Conservation (phyloP, 2,888 invertebrate genomes). For the Sycophila texana region DNA sequence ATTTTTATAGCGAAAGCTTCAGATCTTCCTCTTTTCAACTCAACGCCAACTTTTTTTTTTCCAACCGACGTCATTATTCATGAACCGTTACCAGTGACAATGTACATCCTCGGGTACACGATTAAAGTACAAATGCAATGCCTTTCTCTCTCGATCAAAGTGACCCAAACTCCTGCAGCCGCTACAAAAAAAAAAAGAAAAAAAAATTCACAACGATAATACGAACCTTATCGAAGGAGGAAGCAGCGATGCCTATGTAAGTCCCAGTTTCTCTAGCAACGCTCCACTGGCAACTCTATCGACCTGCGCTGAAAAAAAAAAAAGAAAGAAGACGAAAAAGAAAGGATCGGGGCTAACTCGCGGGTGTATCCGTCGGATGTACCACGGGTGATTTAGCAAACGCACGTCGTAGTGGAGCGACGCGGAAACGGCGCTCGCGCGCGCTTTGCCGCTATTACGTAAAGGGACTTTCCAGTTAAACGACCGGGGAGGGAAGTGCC, state of each 20-base stretch:
- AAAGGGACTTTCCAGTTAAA: conserved; percentile 69
- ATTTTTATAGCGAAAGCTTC: conserved; percentile 21
- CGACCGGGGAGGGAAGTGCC: conserved; percentile 55
- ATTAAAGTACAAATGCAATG: background rate
- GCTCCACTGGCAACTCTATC: background rate
- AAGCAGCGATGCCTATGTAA: background rate
- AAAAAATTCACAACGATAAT: too few species aligned
- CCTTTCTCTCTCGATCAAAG: too few species aligned
- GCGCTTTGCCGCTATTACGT: conserved; percentile 67
- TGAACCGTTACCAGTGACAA: conserved; percentile 9
- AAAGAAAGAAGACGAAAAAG: background rate
- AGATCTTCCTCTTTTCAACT: background rate
- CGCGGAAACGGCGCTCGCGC: conserved; percentile 70
- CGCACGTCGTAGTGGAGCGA: conserved; percentile 59
- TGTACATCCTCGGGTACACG: too few species aligned
- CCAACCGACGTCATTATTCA: conserved; percentile 30
- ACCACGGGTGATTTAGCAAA: conserved; percentile 41
- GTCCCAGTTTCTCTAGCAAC: too few species aligned
- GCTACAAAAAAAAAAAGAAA: too few species aligned
- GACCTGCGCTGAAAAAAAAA: background rate
- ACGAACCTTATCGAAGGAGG: background rate
- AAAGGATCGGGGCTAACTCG: background rate
- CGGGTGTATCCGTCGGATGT: conserved; percentile 45
- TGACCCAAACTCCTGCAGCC: too few species aligned
- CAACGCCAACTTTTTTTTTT: background rate